These are phyloP conservation scores for Heterodera schachtii DNA, from an alignment of 1,140 invertebrate genomes.

Conservation along the genomic window DNA sequence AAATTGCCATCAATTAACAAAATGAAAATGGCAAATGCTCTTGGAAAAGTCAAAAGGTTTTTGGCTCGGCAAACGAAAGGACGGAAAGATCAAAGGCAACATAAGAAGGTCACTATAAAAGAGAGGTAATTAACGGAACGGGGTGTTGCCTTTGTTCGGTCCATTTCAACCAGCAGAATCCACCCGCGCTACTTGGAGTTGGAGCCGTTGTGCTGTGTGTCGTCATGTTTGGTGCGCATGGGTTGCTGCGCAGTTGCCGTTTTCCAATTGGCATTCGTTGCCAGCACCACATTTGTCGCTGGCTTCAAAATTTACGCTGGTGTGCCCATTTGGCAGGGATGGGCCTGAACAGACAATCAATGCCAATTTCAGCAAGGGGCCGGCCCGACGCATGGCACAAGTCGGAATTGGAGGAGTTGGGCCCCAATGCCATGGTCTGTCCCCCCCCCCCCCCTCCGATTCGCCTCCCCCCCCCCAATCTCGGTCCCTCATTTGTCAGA, in stretches of 20 bases:
- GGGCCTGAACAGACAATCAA: neutral
- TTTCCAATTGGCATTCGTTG: constrained; percentile 22
- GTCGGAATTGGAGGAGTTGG: neutral
- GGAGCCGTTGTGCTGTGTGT: constrained; percentile 36
- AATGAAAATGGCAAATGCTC: neutral
- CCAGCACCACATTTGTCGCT: constrained; percentile 8
- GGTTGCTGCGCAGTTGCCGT: constrained; percentile 20
- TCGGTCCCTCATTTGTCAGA: too few species aligned
- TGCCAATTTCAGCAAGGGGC: neutral
- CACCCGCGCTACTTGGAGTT: constrained; percentile 30
- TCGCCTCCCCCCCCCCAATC: too few species aligned
- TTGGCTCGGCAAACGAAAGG: too few species aligned
- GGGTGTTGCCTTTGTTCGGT: too few species aligned
- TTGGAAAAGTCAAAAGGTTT: neutral
- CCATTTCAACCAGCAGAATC: constrained; percentile 14
- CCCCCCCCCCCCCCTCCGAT: too few species aligned
- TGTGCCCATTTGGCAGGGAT: neutral
- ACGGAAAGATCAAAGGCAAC: neutral
- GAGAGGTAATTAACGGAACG: neutral
- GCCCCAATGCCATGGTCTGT: neutral
- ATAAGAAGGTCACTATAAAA: neutral
- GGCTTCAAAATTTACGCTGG: constrained; percentile 23
- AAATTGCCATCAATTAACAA: neutral
- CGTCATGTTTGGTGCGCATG: constrained; percentile 27
- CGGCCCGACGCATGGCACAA: neutral